Conservation (phyloP, 2,113 vertebrate genomes). For the Platanista minor region DNA sequence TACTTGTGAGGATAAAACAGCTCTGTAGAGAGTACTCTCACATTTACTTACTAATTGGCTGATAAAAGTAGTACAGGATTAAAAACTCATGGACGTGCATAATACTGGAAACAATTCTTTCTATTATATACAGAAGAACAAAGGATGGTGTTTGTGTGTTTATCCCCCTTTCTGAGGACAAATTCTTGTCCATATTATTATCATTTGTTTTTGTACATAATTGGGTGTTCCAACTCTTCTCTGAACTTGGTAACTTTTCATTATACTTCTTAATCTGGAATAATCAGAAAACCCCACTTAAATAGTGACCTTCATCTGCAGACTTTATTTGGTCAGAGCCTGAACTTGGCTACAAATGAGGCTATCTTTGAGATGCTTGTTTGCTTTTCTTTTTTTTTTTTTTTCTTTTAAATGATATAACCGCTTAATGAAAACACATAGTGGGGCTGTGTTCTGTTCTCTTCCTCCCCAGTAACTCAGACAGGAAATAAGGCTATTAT, state of each 20-base stretch:
- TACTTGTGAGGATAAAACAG: not conserved
- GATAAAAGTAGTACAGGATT: not conserved
- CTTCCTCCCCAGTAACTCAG: conserved; percentile 39
- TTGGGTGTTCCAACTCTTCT: not conserved
- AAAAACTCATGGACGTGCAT: not conserved
- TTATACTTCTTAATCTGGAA: not conserved
- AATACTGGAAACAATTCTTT: not conserved
- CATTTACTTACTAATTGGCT: not conserved
- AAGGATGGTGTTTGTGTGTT: not conserved
- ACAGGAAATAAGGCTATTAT: conserved; percentile 39
- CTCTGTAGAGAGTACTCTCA: not conserved
- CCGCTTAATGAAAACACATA: not conserved
- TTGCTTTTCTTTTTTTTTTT: not conserved
- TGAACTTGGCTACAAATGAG: not conserved
- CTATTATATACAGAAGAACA: not conserved
- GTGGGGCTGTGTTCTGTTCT: conserved; percentile 29
- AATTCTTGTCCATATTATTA: not conserved
- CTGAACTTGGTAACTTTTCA: conserved; percentile 24
- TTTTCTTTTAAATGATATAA: not conserved
- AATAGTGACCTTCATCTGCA: not conserved
- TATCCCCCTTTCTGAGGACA: not conserved
- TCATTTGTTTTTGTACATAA: not conserved
- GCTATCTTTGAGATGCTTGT: not conserved
- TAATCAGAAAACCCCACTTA: not conserved
- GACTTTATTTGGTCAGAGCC: not conserved